Evolutionary conservation across 2,888 invertebrate genomes (phyloP).

Genomic region (Drosophila eohydei): DNA sequence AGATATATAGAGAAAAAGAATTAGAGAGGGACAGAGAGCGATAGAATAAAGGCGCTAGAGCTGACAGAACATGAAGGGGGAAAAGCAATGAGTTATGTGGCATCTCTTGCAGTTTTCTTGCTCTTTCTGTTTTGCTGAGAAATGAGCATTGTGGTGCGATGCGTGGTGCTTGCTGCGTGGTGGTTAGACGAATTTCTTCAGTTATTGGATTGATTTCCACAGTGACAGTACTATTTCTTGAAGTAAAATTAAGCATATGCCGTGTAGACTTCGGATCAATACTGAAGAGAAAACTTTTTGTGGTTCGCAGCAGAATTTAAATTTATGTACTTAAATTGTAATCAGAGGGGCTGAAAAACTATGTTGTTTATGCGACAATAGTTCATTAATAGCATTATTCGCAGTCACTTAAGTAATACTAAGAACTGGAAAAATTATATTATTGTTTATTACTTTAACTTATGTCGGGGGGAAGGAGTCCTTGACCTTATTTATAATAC

Average conservation of each 20-base stretch:
- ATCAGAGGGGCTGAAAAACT: too few relatives aligned
- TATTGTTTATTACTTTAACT: background rate
- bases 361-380: too few relatives aligned
- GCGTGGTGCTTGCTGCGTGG: background rate
- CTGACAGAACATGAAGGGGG: background rate
- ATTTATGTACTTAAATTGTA: background rate
- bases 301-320: too few relatives aligned
- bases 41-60: background rate
- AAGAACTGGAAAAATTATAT: background rate
- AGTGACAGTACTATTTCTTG: conserved; percentile 13
- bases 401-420: background rate
- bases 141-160: conserved; percentile 29
- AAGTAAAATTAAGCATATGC: conserved; percentile 27
- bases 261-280: background rate
- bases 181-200: conserved; percentile 9
- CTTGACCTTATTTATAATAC: conserved; percentile 8
- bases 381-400: too few relatives aligned
- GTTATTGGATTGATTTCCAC: conserved; percentile 18
- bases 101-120: conserved; percentile 40
- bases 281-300: background rate
- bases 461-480: background rate
- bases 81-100: conserved; percentile 56
- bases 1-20: conserved; percentile 18
- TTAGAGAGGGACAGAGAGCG: background rate
- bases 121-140: conserved; percentile 39